Percentiles rank a stretch among this genome's conserved stretches.
Evolutionary conservation across 1,140 invertebrate genomes (phyloP).

Genomic region (Meloidogyne floridensis): DNA sequence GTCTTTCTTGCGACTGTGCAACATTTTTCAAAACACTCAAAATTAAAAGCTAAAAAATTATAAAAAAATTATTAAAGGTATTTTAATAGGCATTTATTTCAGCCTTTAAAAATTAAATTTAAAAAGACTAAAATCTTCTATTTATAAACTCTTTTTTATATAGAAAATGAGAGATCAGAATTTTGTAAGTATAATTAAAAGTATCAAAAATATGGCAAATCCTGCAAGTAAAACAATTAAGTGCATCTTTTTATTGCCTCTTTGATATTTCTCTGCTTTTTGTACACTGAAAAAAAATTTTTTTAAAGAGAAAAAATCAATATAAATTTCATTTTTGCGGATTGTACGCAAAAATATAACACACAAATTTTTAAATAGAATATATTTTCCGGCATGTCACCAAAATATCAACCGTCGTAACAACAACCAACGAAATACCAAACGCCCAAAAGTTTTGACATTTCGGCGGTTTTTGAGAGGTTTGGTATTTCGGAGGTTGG

Average conservation of each 20-base stretch:
- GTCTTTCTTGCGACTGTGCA: constrained; percentile 9
- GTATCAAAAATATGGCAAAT: constrained; percentile 67
- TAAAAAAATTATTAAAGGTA: constrained; percentile 3
- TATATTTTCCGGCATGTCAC: no score
- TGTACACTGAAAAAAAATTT: constrained; percentile 64
- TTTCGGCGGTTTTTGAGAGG: no score
- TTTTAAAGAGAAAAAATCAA: no score
- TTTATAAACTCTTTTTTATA: not conserved
- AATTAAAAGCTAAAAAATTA: not conserved
- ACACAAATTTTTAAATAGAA: no score
- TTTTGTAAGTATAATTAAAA: constrained; percentile 68
- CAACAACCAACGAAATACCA: no score
- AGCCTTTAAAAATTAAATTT: not conserved
- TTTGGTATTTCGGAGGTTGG: no score
- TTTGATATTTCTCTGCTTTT: constrained; percentile 69
- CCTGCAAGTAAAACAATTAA: constrained; percentile 67
- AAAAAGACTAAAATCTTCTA: not conserved
- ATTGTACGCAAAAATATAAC: no score
- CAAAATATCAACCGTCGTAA: no score
- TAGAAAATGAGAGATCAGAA: constrained; percentile 52
- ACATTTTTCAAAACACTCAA: not conserved
- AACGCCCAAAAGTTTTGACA: no score
- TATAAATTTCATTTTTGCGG: no score
- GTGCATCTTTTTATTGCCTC: constrained; percentile 68
- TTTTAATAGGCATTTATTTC: not conserved